Conservation (phyloP, 2,113 vertebrate species). For the Eulemur macaco region DNA sequence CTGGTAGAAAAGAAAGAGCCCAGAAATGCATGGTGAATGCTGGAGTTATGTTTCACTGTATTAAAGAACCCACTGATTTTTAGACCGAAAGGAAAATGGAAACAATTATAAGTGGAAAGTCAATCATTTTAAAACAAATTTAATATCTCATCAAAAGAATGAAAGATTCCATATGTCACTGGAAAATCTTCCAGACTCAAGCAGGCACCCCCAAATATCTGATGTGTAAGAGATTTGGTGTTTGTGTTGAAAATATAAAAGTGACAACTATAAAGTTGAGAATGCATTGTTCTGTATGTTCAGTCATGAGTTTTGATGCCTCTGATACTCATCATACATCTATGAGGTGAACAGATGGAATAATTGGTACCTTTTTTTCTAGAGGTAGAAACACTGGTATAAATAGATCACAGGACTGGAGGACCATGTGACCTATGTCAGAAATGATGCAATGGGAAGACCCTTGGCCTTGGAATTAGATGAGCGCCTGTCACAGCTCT, state of each 20-base stretch:
- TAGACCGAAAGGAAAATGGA: background rate
- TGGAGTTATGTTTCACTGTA: background rate
- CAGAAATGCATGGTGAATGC: background rate
- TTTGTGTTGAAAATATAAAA: background rate
- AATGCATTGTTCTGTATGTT: background rate
- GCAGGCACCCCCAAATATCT: background rate
- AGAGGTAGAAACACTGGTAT: background rate
- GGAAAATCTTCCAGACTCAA: background rate
- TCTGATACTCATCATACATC: background rate
- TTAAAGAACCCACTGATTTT: slow-evolving; percentile 6
- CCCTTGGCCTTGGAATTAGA: background rate
- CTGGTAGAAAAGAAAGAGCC: background rate
- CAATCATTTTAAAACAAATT: slow-evolving; percentile 18
- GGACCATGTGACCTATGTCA: background rate
- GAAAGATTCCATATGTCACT: background rate
- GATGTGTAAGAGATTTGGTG: background rate
- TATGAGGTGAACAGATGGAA: background rate
- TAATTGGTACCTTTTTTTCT: background rate
- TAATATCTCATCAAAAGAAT: background rate
- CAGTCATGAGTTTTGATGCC: background rate
- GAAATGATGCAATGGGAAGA: background rate
- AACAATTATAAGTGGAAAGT: slow-evolving; percentile 6
- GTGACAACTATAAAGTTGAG: background rate
- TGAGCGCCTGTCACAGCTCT: background rate
- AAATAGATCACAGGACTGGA: background rate